Base-by-base conservation (phyloP, 2,113 vertebrate species). In the Alectura lathami region DNA sequence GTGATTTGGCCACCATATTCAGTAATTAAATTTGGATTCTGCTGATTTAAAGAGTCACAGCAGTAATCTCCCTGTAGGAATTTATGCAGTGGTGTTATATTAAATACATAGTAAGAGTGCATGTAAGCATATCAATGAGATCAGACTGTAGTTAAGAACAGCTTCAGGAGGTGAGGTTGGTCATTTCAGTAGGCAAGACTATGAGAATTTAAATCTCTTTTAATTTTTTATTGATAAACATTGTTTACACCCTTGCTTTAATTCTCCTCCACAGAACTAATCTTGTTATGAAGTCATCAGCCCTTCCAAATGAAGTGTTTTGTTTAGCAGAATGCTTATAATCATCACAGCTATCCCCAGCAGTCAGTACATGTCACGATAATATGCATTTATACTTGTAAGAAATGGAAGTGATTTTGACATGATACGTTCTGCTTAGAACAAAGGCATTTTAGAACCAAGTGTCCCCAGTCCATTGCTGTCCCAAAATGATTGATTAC, bases 11-110 rank as follows among this genome's bases (percentile, higher is more conserved):
- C 68, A 57, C 69, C 77, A 48, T 88, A 54, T 57, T 74, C 50
- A 48, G 54, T 86, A 88, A 95, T 90, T 92, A 91, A 72, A 83
- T 86, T 76, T 92, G n/a, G 75, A 92, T 26, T 86, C 70, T 1
- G 1, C 63, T 69, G 74, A 83, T 93, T 93, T 91, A 77, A 89
- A 67, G 43, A 93, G 54, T 90, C 54, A 86, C 60, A 83, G 57
- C 48, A 76, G 48, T 83, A 73, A 76, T 79, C 62, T 63, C 67
- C 89, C 62, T 62, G 45, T 75, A 83, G 50, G 80, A 80, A 86
- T 91, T 86, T 77, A 68, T 78, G 54, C 68, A 86, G 14, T 16
- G 54, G 22, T 88, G 21, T 81, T 77, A 62, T 18, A 74, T 34
- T 91, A 88, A 94, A 77, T 88, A 45, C 21, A 73, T 8, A 11